phyloP scores from a whole-genome alignment of 2,797 vertebrate genomes.

The Hypotaenidia okinawae region DNA sequence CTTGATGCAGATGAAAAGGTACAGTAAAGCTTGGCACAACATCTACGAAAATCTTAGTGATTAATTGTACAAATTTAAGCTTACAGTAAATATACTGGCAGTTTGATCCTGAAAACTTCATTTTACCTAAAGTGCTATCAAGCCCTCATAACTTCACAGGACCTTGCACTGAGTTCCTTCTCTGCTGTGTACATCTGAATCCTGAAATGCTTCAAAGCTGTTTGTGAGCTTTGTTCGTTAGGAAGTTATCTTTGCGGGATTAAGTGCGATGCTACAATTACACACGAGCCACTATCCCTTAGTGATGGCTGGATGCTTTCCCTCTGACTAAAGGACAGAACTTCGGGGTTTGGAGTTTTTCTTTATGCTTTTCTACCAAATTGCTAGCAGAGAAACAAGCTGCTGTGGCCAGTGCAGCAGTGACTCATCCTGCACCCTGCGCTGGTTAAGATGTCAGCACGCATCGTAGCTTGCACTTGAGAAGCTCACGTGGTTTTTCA shows the following conservation, averaged over 20 bases:
- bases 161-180: neutral
- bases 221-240: neutral
- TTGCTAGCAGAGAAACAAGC: neutral
- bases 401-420: neutral
- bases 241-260: neutral
- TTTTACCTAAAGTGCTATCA: neutral
- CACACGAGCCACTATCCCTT: accelerated
- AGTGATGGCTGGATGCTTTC: neutral
- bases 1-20: neutral
- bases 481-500: neutral
- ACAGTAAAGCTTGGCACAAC: neutral
- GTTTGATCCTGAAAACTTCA: neutral
- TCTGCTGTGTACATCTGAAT: neutral
- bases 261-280: neutral
- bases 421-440: neutral
- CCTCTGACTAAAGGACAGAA: neutral
- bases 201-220: neutral
- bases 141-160: neutral
- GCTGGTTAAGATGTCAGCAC: neutral
- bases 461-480: neutral
- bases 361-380: neutral
- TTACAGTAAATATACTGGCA: neutral
- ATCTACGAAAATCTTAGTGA: neutral
- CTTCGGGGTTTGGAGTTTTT: neutral
- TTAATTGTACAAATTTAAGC: neutral